Base-by-base conservation (phyloP, 2,797 vertebrate species). In the Chelon auratus region DNA sequence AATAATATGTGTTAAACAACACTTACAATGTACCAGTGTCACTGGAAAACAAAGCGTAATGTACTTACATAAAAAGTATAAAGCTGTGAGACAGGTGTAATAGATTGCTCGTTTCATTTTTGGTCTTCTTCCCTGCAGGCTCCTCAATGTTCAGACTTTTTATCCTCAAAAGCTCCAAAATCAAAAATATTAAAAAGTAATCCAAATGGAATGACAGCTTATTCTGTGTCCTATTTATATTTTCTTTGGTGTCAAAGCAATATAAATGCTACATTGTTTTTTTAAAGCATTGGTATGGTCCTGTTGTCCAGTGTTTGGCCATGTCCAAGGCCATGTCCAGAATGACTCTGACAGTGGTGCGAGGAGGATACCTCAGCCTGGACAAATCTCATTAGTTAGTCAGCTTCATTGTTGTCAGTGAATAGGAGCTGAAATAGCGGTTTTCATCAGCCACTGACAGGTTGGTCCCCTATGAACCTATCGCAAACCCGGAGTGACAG, bases 41-140 rank as follows among this genome's bases (percentile, higher is more conserved):
- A 33, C 6, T 10, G 22, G 4, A 45, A 40, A 22, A 64, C 0
- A 65, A 18, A 52, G 22, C 7, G 10, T 1, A 22, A 73, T 59
- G 1, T 75, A 94, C 94, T 95, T 85, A 95, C 94, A 78, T 18
- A 86, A 86, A 80, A 71, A 87, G 71, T 64, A 59, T 59, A 91
- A 43, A n/a, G 78, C 85, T 75, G 82, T 60, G 42, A 93, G 54
- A 74, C 73, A 85, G 62, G n/a, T 62, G 62, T 93, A 68, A 24
- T 91, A 22, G 67, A 89, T 64, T 63, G 87, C 87, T 48, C 86
- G 77, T 81, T 89, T 82, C 89, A 91, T 92, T 69, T 40, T 72
- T 86, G 76, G 56, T 77, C 66, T 67, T 68, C 81, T 75, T 80
- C 39, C n/a, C 59, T 79, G 45, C 72, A 47, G 9, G 13, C 50